phyloP scores from a whole-genome alignment of 2,888 invertebrate species.

The Drepana falcataria region DNA sequence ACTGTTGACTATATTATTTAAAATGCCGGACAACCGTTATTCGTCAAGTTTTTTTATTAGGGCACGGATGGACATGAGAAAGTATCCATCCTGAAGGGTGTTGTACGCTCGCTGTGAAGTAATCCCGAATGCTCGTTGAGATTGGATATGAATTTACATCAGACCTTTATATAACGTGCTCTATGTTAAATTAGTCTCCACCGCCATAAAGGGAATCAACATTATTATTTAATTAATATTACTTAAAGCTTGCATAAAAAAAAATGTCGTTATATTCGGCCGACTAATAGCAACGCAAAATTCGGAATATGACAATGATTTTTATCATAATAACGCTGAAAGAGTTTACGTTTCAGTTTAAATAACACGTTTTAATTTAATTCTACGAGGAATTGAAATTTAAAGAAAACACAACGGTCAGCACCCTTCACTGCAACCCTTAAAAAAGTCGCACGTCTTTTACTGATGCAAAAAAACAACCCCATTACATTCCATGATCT shows the following conservation, averaged over 20 bases:
- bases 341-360: no score
- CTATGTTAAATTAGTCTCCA: no score
- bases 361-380: no score
- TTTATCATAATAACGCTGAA: neutral
- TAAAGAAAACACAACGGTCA: conserved; percentile 2
- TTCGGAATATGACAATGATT: no score
- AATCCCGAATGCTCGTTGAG: neutral
- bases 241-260: no score
- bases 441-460: neutral
- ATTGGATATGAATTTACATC: no score
- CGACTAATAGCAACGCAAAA: no score
- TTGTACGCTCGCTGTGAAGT: neutral
- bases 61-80: conserved; percentile 66
- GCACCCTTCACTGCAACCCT: neutral
- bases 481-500: conserved; percentile 11
- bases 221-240: no score
- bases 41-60: conserved; percentile 61
- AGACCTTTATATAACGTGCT: no score
- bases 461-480: conserved; percentile 1
- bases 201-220: no score
- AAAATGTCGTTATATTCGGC: no score
- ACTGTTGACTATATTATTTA: conserved; percentile 71
- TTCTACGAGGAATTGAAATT: no score
- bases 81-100: conserved; percentile 24
- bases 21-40: conserved; percentile 66